Conservation (phyloP, 35 echinoderm and acorn worm species). For the Amphiura filiformis region DNA sequence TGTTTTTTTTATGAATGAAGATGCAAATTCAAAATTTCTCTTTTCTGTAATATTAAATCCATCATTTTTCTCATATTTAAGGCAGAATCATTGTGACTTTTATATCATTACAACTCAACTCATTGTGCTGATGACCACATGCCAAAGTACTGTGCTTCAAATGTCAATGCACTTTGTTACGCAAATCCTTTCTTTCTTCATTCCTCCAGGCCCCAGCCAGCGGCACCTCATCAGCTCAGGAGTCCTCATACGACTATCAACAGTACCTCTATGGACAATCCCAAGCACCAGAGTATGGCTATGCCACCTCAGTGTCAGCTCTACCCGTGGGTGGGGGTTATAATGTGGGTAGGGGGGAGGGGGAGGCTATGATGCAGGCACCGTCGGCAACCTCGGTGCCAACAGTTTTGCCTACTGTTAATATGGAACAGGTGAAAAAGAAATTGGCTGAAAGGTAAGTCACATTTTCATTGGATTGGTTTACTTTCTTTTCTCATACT, state of each 20-base stretch:
- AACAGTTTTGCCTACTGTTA: constrained; percentile 51
- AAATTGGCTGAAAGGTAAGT: constrained; percentile 78
- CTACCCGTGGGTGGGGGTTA: constrained; percentile 19
- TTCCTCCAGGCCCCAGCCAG: constrained; percentile 30
- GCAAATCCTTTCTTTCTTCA: neutral
- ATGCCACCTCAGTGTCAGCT: neutral
- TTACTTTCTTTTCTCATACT: neutral
- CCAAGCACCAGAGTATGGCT: constrained; percentile 6
- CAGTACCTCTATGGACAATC: constrained; percentile 63
- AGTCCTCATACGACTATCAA: constrained; percentile 53
- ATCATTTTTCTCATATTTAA: neutral
- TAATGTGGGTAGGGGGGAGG: constrained; percentile 8
- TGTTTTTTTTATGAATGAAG: no score
- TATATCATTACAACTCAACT: no score
- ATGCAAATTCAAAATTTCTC: no score
- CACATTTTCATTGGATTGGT: no score
- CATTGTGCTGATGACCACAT: no score
- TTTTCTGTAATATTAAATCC: no score
- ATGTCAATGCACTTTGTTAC: no score
- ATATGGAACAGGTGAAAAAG: constrained; percentile 72
- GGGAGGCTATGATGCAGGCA: constrained; percentile 3
- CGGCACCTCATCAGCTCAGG: neutral
- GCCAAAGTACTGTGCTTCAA: no score
- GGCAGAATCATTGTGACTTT: no score
- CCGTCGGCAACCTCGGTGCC: constrained; percentile 41